A percentile compares a stretch with the other conserved stretches of the same genome.
Conservation (phyloP, 2,888 invertebrate species). For the Andrena bicolor region DNA sequence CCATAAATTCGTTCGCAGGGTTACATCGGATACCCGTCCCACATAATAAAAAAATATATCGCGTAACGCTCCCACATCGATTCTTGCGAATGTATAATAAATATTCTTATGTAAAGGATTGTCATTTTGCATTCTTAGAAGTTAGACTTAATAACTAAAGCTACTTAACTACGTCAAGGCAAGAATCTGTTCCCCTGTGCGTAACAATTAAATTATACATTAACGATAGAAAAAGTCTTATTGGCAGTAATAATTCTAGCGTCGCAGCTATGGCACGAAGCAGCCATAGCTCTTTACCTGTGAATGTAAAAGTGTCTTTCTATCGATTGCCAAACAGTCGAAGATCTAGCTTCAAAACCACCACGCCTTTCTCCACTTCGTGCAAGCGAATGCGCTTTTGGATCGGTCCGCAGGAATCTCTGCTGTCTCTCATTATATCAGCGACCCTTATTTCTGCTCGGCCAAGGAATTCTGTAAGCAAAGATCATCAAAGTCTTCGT, state of each 20-base stretch:
- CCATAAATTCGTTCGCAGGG: slow-evolving; percentile 25
- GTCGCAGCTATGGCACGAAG: neutral
- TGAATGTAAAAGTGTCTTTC: slow-evolving; percentile 18
- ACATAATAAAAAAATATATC: slow-evolving; percentile 11
- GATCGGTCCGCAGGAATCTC: slow-evolving; percentile 88
- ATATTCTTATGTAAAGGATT: slow-evolving; percentile 33
- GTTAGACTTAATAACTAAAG: neutral
- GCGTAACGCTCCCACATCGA: slow-evolving; percentile 13
- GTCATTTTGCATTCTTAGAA: slow-evolving; percentile 8
- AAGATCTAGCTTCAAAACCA: slow-evolving; percentile 90
- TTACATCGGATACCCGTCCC: slow-evolving; percentile 32
- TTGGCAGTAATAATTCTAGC: slow-evolving; percentile 29
- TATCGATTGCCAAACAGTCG: slow-evolving; percentile 86
- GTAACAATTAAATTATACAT: slow-evolving; percentile 3
- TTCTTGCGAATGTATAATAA: slow-evolving; percentile 38
- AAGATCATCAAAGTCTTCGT: slow-evolving; percentile 25
- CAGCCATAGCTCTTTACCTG: neutral
- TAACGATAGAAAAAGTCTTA: slow-evolving; percentile 18
- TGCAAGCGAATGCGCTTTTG: slow-evolving; percentile 88
- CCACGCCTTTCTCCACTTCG: slow-evolving; percentile 90
- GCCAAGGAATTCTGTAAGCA: slow-evolving; percentile 89
- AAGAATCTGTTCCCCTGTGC: slow-evolving; percentile 2
- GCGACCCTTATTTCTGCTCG: slow-evolving; percentile 89
- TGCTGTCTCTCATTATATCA: slow-evolving; percentile 88
- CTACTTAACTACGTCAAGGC: neutral